Conservation (phyloP, 2,797 vertebrate species). For the Otolemur crassicaudatus region DNA sequence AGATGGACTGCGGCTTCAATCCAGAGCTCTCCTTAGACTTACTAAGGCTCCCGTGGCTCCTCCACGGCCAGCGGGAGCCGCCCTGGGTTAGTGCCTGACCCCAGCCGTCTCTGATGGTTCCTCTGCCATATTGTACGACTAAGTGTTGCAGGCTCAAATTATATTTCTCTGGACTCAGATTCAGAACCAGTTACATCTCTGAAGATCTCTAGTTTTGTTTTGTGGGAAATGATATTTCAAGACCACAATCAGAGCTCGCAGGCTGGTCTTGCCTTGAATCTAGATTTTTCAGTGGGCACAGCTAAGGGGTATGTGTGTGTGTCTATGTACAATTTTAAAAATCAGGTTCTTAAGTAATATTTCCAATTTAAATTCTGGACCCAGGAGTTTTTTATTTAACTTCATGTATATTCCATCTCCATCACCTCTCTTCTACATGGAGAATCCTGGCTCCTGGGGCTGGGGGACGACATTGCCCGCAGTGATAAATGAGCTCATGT, state of each 20-base stretch:
- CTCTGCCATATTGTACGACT: rapidly evolving
- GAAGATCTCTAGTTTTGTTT: rapidly evolving
- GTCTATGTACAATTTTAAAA: not conserved
- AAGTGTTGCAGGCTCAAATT: rapidly evolving
- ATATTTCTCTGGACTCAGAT: not conserved
- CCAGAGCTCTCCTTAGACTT: not conserved
- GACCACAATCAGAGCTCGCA: no score
- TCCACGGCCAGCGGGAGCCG: not conserved
- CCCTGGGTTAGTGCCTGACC: no score
- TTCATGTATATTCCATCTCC: not conserved
- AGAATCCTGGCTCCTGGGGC: not conserved
- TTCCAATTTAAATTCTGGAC: not conserved
- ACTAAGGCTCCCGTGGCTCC: not conserved
- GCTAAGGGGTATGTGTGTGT: no score
- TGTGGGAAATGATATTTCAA: not conserved
- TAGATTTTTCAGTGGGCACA: no score
- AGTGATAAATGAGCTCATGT: rapidly evolving
- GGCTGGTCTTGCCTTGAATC: no score
- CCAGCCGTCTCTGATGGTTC: no score
- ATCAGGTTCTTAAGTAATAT: not conserved
- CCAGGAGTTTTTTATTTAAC: not conserved
- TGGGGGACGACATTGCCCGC: no score
- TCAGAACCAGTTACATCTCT: not conserved
- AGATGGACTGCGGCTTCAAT: not conserved
- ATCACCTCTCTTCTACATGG: not conserved